These are phyloP conservation scores for Paramacrobiotus metropolitanus DNA, from an alignment of 1,140 invertebrate species.

Conservation along the genomic window DNA sequence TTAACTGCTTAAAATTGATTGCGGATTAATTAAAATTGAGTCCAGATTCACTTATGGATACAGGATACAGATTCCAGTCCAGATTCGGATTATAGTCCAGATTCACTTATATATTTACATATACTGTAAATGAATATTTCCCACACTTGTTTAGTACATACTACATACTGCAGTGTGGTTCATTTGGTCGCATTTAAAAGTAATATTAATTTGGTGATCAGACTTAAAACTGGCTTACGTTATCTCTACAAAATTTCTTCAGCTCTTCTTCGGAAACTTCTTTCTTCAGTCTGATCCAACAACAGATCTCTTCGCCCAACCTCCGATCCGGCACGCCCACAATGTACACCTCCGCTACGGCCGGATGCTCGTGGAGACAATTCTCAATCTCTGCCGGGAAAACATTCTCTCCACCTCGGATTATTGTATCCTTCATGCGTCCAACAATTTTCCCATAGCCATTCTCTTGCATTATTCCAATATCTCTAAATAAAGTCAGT, in stretches of 20 bases:
- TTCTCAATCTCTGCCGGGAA: constrained; percentile 15
- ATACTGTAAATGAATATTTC: too few relatives aligned
- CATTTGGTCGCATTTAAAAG: too few relatives aligned
- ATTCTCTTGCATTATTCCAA: constrained; percentile 25
- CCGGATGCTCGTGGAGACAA: constrained; percentile 17
- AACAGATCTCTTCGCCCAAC: constrained; percentile 13
- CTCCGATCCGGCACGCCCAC: constrained; percentile 14
- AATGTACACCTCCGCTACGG: constrained; percentile 26
- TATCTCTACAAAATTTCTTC: constrained; percentile 8
- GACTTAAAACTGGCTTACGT: too few relatives aligned
- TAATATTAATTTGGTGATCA: too few relatives aligned
- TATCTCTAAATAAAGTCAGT: constrained; percentile 21
- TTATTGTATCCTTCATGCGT: constrained; percentile 30
- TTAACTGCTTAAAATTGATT: too few relatives aligned
- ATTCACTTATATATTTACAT: too few relatives aligned
- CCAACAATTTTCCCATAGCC: constrained; percentile 28
- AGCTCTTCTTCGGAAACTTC: background rate
- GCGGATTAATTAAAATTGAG: too few relatives aligned
- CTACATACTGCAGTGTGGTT: too few relatives aligned
- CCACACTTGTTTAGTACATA: too few relatives aligned
- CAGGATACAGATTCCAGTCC: too few relatives aligned
- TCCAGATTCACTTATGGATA: too few relatives aligned
- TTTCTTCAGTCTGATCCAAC: constrained; percentile 11
- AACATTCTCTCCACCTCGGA: constrained; percentile 33
- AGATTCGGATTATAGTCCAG: too few relatives aligned